A percentile compares a stretch with the other conserved stretches of the same genome.
phyloP scores from a whole-genome alignment of 2,888 invertebrate species.

The Watsonalla binaria region DNA sequence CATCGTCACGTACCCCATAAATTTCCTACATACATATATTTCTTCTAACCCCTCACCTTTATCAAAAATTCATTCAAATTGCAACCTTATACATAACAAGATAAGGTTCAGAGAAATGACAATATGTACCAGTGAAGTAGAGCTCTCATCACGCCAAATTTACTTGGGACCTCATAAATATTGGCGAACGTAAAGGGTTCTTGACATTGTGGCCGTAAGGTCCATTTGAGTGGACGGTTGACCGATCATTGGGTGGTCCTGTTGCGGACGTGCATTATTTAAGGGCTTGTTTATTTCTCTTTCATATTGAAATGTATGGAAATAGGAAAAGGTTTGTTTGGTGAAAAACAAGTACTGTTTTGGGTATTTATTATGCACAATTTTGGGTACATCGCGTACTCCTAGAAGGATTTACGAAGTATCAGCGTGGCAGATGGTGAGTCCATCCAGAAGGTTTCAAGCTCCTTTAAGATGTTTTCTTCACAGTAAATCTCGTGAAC shows the following conservation, averaged over 20 bases:
- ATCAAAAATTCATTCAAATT: constrained; percentile 5
- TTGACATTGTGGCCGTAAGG: constrained; percentile 37
- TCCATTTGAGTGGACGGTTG: constrained; percentile 50
- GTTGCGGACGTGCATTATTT: constrained; percentile 47
- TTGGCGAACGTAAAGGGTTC: constrained; percentile 52
- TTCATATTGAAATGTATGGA: neutral
- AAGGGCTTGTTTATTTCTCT: constrained; percentile 11
- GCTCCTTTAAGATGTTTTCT: no score
- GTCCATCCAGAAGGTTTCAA: no score
- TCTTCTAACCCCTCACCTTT: constrained; percentile 2
- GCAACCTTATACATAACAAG: constrained; percentile 11
- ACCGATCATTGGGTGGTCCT: constrained; percentile 30
- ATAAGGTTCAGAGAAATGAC: constrained; percentile 11
- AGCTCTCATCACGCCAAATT: constrained; percentile 35
- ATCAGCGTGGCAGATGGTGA: no score
- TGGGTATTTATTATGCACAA: no score
- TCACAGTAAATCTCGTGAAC: no score
- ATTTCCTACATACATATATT: constrained; percentile 16
- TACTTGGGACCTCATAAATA: constrained; percentile 54
- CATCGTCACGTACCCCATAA: constrained; percentile 30
- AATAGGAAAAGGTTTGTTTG: neutral
- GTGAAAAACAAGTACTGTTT: no score
- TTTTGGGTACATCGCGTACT: no score
- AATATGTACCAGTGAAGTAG: constrained; percentile 7
- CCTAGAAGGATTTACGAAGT: no score